phyloP scores from a whole-genome alignment of 2,797 vertebrate genomes.

The Neomorphus geoffroyi region DNA sequence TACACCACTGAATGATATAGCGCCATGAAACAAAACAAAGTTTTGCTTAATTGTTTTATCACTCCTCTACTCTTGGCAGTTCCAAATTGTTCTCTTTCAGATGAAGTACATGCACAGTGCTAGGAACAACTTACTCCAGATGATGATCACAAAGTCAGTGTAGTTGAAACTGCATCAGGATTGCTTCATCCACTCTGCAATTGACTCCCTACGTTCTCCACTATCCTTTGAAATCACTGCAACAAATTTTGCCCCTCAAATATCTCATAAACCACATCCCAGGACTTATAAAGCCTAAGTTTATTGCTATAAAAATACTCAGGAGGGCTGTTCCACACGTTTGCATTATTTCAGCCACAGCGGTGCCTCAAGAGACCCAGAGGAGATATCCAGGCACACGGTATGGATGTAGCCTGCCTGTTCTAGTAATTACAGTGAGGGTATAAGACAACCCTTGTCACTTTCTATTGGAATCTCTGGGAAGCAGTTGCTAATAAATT shows the following conservation, averaged over 20 bases:
- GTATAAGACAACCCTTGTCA: neutral
- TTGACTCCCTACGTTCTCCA: neutral
- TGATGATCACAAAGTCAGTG: neutral
- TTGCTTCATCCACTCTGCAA: rapidly evolving
- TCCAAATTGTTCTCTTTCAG: neutral
- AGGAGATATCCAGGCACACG: neutral
- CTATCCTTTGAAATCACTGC: neutral
- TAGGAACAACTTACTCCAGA: neutral
- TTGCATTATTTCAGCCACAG: slow-evolving; percentile 2
- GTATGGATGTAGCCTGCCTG: neutral
- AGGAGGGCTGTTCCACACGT: neutral
- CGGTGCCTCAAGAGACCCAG: neutral
- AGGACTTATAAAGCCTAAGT: neutral
- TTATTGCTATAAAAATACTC: neutral
- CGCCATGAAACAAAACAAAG: neutral
- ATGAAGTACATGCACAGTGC: neutral
- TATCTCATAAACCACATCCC: neutral
- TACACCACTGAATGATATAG: neutral
- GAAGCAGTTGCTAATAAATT: neutral
- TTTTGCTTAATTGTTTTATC: neutral
- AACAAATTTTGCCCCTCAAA: neutral
- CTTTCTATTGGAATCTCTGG: neutral
- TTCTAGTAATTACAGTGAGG: neutral
- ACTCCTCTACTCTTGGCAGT: neutral
- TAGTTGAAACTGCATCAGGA: neutral